A percentile compares a stretch with the other conserved stretches of the same genome.
Conservation (phyloP, 2,113 vertebrate genomes). For the Uria aalge region DNA sequence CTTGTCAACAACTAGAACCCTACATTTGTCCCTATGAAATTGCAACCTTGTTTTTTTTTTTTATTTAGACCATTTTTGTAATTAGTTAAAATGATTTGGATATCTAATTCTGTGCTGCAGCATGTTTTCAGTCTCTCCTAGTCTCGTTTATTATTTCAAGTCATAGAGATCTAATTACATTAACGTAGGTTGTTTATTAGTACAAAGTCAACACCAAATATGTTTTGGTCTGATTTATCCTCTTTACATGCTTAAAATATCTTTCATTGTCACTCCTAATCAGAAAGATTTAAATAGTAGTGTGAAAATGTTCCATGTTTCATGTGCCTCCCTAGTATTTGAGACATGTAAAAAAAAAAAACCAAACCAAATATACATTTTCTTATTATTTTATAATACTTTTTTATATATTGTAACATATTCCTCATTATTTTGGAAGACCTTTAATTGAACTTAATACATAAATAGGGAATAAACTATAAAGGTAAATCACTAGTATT, state of each 20-base stretch:
- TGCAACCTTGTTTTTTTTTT: neutral
- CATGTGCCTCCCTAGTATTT: accelerated
- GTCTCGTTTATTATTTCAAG: neutral
- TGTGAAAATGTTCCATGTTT: neutral
- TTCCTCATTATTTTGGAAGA: neutral
- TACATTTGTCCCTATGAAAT: neutral
- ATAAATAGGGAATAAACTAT: neutral
- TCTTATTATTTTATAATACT: neutral
- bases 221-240: neutral
- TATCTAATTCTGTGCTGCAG: neutral
- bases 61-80: neutral
- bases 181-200: neutral
- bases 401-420: neutral
- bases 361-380: neutral
- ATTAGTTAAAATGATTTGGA: neutral
- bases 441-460: neutral
- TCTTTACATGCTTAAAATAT: neutral
- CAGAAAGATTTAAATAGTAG: neutral
- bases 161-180: neutral
- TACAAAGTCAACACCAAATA: neutral
- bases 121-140: neutral
- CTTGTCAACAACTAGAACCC: neutral
- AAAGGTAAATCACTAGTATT: neutral
- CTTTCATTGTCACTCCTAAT: neutral
- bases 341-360: neutral